phyloP scores from a whole-genome alignment of 2,888 invertebrate genomes.

The Melinaea menophilus region DNA sequence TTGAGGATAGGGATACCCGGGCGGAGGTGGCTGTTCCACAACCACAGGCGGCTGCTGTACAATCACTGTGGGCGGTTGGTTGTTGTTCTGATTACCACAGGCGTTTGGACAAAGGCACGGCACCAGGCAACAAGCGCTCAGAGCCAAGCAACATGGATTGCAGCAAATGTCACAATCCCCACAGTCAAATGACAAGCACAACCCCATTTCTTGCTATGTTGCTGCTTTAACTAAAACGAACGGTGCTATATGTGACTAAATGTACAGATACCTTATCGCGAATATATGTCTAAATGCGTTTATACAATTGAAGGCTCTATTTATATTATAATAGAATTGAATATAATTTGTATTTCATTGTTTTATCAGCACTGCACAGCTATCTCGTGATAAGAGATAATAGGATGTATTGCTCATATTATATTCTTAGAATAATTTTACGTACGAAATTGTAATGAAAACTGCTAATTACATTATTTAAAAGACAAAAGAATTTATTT shows the following conservation, averaged over 20 bases:
- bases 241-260: constrained; percentile 31
- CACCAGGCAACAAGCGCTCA: constrained; percentile 66
- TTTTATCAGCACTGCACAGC: constrained; percentile 25
- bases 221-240: constrained; percentile 53
- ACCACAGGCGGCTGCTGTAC: constrained; percentile 59
- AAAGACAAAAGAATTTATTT: not conserved
- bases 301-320: constrained; percentile 23
- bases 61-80: constrained; percentile 56
- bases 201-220: constrained; percentile 54
- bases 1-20: constrained; percentile 44
- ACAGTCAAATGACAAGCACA: constrained; percentile 66
- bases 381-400: constrained; percentile 34
- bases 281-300: constrained; percentile 10
- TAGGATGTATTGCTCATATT: constrained; percentile 19
- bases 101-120: constrained; percentile 71
- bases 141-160: constrained; percentile 67
- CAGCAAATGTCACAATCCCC: constrained; percentile 65
- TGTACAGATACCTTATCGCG: constrained; percentile 26
- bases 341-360: constrained; percentile 11
- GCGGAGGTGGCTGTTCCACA: constrained; percentile 54
- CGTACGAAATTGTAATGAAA: not conserved
- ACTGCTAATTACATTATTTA: not conserved
- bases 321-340: constrained; percentile 11
- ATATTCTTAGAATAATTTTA: not conserved
- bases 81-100: constrained; percentile 62